Evolutionary conservation across 2,888 invertebrate genomes (phyloP).

Genomic region (Argyresthia albistria): DNA sequence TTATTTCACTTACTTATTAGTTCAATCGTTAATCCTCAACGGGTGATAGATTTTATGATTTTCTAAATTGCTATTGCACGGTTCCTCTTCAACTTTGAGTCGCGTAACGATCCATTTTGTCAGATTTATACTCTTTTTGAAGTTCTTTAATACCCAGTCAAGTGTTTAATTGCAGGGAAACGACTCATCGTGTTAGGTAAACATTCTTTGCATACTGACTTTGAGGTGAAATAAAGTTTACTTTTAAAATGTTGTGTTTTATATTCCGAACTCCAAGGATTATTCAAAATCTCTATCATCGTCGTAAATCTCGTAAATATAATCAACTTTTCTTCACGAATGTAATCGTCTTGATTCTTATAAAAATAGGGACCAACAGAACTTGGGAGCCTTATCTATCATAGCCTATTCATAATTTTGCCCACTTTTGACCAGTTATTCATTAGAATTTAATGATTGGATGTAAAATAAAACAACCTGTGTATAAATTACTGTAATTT

Average conservation of each 20-base stretch:
- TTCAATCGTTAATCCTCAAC: background rate
- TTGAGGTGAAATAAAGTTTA: too few species aligned
- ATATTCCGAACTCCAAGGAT: too few species aligned
- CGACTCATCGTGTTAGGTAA: constrained; percentile 29
- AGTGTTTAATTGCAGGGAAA: constrained; percentile 43
- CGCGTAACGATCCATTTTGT: constrained; percentile 10
- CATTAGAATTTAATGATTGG: background rate
- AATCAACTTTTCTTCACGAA: too few species aligned
- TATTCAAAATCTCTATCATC: too few species aligned
- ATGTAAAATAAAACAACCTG: background rate
- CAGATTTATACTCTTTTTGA: constrained; percentile 35
- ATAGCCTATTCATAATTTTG: too few species aligned
- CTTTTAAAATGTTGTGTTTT: too few species aligned
- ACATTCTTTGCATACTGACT: constrained; percentile 19
- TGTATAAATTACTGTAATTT: background rate
- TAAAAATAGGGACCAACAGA: too few species aligned
- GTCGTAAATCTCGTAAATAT: too few species aligned
- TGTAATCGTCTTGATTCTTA: too few species aligned
- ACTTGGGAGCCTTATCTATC: too few species aligned
- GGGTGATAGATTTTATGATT: background rate
- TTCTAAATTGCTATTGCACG: background rate
- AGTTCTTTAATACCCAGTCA: constrained; percentile 36
- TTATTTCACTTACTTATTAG: too few species aligned
- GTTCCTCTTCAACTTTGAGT: background rate
- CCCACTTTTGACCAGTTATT: too few species aligned